Evolutionary conservation across 1,140 invertebrate species (phyloP), one percentile per base, ranked within the genome.

Genomic region (Tigriopus japonicus): DNA sequence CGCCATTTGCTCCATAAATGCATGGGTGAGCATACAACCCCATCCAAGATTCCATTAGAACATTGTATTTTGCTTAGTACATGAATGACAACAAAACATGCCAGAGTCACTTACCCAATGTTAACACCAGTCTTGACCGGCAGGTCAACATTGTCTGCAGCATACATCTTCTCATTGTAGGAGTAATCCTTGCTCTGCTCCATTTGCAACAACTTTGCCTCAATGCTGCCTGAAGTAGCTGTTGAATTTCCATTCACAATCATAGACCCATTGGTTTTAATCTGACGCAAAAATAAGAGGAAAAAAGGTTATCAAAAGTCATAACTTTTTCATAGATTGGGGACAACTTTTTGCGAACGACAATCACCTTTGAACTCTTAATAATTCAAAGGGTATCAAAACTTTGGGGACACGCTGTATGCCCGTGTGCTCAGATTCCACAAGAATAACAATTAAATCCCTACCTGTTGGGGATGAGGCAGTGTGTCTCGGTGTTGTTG

Each of bases 131-230:
- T 81, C 62, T 83, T 75, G 56, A 15, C 21, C 64, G 86, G 83
- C 64, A 93, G 85, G 67, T 86, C 86, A 60, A 92, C 80, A 73
- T 93, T 93, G 72, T 94, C 89, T 55, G 84, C 81, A 21, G 80
- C 77, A 69, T 81, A 81, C 41, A 75, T 78, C 42, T 76, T 69
- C 71, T 77, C 75, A 66, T 74, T 41, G 19, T 68, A 70, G 23
- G 70, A 63, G 7, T 63, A 62, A n/a, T 65, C 64, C 12, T 56
- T 63, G 45, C 63, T 60, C 21, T 24, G 13, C 51, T 60, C 43
- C 42, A 54, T 14, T 19, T 53, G 15, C 21, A 42, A 6, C 23
- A 58, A 35, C n/a, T 58, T 58, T 41, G 84, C 77, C 45, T 56
- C 61, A 42, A 63, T 43, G 10, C 54, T 58, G n/a, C 35, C 41